Evolutionary conservation across 2,113 vertebrate species (phyloP).

Genomic region (Macrotis lagotis): DNA sequence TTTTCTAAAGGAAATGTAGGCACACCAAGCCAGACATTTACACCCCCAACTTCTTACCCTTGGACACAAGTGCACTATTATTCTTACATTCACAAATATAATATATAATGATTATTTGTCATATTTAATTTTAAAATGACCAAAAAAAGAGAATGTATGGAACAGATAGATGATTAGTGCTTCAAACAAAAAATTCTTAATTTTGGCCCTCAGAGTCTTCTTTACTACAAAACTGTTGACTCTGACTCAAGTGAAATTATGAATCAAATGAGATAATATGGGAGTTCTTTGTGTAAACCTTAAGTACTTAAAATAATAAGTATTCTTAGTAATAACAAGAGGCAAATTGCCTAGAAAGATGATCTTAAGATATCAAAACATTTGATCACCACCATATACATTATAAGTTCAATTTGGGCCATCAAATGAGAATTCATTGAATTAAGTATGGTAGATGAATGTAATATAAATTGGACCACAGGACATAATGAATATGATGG

Average conservation of each 20-base stretch:
- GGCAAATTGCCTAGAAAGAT: not conserved
- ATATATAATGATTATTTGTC: not conserved
- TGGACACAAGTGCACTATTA: not conserved
- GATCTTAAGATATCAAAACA: not conserved
- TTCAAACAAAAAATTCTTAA: not conserved
- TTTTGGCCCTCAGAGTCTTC: not conserved
- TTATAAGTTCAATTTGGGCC: not conserved
- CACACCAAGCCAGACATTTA: not conserved
- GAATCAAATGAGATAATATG: not conserved
- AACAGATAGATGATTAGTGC: not conserved
- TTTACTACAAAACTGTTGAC: not conserved
- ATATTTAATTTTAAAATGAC: not conserved
- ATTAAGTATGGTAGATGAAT: not conserved
- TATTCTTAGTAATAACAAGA: not conserved
- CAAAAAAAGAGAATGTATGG: not conserved
- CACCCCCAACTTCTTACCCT: not conserved
- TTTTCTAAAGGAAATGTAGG: not conserved
- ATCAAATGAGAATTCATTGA: not conserved
- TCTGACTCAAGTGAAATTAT: not conserved
- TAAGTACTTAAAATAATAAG: not conserved
- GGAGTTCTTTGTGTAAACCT: not conserved
- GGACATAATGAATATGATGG: not conserved
- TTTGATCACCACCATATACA: not conserved
- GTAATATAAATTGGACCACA: not conserved
- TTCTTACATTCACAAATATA: not conserved